Percentiles rank a stretch among this genome's conserved stretches.
These are phyloP conservation scores for Epiblema foenella DNA, from an alignment of 2,888 invertebrate genomes.

Conservation along the genomic window DNA sequence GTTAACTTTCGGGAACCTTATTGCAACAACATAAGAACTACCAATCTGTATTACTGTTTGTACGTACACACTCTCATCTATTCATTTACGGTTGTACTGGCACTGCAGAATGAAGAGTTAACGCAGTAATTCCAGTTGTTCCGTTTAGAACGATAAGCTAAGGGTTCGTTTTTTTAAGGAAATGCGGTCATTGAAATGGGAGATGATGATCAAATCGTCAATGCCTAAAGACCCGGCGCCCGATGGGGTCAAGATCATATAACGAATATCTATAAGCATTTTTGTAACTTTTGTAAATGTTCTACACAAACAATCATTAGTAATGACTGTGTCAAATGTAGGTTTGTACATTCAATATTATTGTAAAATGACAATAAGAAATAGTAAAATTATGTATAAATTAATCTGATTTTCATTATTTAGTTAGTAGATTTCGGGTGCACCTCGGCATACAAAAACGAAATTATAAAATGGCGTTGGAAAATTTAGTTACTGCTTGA, in stretches of 20 bases:
- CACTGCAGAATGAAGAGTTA: too few species aligned
- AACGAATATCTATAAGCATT: not conserved
- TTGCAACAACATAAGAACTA: too few species aligned
- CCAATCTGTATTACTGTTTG: too few species aligned
- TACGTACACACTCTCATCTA: too few species aligned
- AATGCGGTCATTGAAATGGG: constrained; percentile 55
- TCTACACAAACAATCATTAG: constrained; percentile 11
- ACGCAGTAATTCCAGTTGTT: too few species aligned
- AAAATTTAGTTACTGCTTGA: too few species aligned
- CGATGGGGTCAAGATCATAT: constrained; percentile 27
- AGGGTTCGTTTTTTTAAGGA: constrained; percentile 79
- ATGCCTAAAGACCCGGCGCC: constrained; percentile 9
- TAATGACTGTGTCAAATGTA: constrained; percentile 27
- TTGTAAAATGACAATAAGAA: constrained; percentile 33
- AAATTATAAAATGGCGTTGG: too few species aligned
- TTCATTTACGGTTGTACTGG: too few species aligned
- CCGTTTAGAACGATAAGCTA: constrained; percentile 67
- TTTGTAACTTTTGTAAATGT: constrained; percentile 10
- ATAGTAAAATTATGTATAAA: constrained; percentile 31
- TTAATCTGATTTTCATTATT: constrained; percentile 34
- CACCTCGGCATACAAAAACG: not conserved
- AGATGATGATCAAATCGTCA: constrained; percentile 47
- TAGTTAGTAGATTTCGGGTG: not conserved
- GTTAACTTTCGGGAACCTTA: too few species aligned
- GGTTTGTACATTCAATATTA: constrained; percentile 19